Base-by-base conservation (phyloP, 2,797 vertebrate species). In the Acanthurus leucopareius region DNA sequence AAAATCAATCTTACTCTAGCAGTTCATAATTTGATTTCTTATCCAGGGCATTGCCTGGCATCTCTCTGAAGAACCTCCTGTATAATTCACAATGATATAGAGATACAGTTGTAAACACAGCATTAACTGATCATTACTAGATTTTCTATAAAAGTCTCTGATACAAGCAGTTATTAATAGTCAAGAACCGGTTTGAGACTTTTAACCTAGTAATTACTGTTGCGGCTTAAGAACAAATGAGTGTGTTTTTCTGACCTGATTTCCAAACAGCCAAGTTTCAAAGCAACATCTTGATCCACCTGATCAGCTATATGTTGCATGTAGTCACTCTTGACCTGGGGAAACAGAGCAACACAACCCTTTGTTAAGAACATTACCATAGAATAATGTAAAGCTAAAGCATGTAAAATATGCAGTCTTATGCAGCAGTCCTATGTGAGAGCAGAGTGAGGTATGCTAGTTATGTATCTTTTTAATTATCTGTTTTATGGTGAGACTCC, bases 11-110 rank as follows among this genome's bases (percentile, higher is more conserved):
- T 97, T 94, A 99, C 98, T 99, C 98, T 90, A 99, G 91, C 45
- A 99, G 96, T 94, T 99, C 98, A 79, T 99, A 99, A 95, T 99
- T 99, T 7, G 98, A 99, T 92, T 99, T 99, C 96, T 99, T 99
- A 86, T 99, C 98, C 65, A 99, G 94, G 1, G 98, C 98, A 6
- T 99, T 99, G 80, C 97, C 98, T 57, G 97, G 96, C 98, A 99
- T 99, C 92, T 99, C 98, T 92, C 96, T 96, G 88, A 99, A 99
- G 38, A 97, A 99, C 79, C 98, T 96, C 96, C 98, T 99, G 80
- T 59, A 94, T 17, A 57, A 64, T 66, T 67, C 7, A 83, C 22
- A 72, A 60, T 92, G 35, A 82, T 49, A 73, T 54, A 5, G 45
- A 60, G 10, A 72, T 6, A 15, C 13, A 48, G 7, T 67, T 32